Conservation (phyloP, 2,888 invertebrate genomes). For the Acanthosepion esculentum region DNA sequence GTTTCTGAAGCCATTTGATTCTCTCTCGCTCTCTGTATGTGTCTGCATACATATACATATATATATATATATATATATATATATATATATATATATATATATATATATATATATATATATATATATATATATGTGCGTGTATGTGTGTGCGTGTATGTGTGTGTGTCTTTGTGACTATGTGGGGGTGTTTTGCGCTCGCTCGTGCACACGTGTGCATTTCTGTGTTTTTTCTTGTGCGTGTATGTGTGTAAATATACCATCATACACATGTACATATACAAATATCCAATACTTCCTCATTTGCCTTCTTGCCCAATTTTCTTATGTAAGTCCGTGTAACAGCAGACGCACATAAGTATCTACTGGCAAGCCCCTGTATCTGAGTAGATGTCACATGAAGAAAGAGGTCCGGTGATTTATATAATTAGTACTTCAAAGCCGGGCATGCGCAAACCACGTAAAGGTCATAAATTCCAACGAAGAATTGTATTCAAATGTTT, state of each 20-base stretch:
- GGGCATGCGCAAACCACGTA: conserved; percentile 33
- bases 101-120: too few species aligned
- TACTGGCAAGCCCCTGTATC: neutral
- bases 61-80: too few species aligned
- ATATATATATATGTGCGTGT: too few species aligned
- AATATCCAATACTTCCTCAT: neutral
- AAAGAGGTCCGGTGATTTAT: conserved; percentile 8
- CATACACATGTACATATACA: neutral
- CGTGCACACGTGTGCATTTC: too few species aligned
- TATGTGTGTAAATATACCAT: neutral
- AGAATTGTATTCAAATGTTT: conserved; percentile 8
- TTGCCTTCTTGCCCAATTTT: neutral
- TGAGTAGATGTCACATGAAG: neutral
- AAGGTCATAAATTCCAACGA: neutral
- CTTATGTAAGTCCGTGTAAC: neutral
- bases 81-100: too few species aligned
- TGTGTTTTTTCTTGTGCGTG: neutral
- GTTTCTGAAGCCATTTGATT: too few species aligned
- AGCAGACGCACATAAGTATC: neutral
- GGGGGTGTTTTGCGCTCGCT: too few species aligned
- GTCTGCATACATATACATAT: too few species aligned
- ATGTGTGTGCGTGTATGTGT: too few species aligned
- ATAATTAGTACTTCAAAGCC: conserved; percentile 14
- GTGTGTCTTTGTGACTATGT: too few species aligned
- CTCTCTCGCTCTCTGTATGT: too few species aligned